A percentile compares a stretch with the other conserved stretches of the same genome.
These are phyloP conservation scores for Sula dactylatra DNA, from an alignment of 2,113 vertebrate species.

Conservation along the genomic window DNA sequence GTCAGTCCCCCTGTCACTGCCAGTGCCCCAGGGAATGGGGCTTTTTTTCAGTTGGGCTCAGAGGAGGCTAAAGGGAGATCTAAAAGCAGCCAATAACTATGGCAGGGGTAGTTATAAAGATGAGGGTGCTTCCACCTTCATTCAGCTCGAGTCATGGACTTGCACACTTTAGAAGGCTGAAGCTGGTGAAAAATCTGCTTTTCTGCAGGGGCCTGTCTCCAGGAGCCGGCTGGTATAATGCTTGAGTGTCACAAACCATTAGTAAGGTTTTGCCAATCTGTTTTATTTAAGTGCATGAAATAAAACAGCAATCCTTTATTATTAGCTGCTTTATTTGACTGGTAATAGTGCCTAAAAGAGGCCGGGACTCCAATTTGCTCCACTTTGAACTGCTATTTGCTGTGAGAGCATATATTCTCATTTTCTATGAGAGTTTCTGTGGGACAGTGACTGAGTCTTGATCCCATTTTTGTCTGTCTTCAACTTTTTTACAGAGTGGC, in stretches of 20 bases:
- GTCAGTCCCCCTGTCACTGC: neutral
- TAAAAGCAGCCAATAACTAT: neutral
- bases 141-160: neutral
- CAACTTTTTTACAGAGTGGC: neutral
- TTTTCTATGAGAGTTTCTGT: neutral
- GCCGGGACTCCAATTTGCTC: neutral
- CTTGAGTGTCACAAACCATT: neutral
- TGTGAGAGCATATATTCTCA: neutral
- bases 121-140: neutral
- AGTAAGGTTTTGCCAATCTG: neutral
- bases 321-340: constrained; percentile 48
- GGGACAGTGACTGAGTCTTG: neutral
- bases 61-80: neutral
- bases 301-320: constrained; percentile 34
- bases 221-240: neutral
- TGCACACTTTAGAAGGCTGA: neutral
- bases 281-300: neutral
- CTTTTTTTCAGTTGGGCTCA: neutral
- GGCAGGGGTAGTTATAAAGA: neutral
- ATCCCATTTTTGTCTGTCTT: neutral
- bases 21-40: rapidly evolving
- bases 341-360: constrained; percentile 15
- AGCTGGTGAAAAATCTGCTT: neutral
- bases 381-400: neutral
- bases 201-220: neutral